Conservation (phyloP, 2,113 vertebrate genomes). For the Terrapene triunguis region DNA sequence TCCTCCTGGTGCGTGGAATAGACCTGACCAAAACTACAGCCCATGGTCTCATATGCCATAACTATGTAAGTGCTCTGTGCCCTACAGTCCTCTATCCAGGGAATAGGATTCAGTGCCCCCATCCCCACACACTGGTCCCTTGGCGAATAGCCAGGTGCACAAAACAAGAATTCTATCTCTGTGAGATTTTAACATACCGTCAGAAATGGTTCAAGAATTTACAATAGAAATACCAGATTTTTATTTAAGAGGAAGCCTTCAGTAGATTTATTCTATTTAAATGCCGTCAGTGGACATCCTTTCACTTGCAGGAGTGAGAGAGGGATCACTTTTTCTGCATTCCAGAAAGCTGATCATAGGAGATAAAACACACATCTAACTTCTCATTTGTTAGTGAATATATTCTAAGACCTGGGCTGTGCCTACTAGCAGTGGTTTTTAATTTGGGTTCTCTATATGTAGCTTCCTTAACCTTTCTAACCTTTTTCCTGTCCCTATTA, state of each 20-base stretch:
- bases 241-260: not conserved
- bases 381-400: not conserved
- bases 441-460: not conserved
- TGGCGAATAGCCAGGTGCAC: not conserved
- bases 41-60: not conserved
- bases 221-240: not conserved
- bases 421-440: not conserved
- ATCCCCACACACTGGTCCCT: not conserved
- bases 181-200: not conserved
- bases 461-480: not conserved
- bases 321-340: not conserved
- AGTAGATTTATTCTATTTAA: not conserved
- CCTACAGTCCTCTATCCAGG: not conserved
- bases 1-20: too few species aligned
- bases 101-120: not conserved
- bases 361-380: not conserved
- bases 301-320: not conserved
- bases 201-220: not conserved
- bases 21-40: not conserved
- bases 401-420: rapidly evolving
- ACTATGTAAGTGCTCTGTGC: not conserved
- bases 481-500: not conserved
- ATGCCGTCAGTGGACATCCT: not conserved
- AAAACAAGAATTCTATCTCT: not conserved
- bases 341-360: not conserved